phyloP scores from a whole-genome alignment of 2,113 vertebrate genomes.

The Clinocottus analis region DNA sequence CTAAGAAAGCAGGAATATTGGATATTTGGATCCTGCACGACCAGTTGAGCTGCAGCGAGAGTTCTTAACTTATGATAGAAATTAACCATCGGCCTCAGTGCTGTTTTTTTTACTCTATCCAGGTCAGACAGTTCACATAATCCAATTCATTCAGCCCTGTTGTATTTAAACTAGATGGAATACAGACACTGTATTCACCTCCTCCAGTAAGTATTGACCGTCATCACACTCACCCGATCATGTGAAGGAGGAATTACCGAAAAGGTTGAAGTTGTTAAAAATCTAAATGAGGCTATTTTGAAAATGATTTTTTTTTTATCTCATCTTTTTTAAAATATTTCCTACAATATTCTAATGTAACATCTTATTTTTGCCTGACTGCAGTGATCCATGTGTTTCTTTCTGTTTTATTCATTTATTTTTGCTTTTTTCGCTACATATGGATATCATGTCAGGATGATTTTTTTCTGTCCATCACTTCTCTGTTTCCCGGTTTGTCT shows the following conservation, averaged over 20 bases:
- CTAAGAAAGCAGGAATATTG: neutral
- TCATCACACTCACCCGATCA: neutral
- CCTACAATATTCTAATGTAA: neutral
- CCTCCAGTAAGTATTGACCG: neutral
- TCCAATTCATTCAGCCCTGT: neutral
- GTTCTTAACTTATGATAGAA: neutral
- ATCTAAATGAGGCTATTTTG: neutral
- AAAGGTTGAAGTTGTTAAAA: neutral
- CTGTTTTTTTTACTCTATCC: neutral
- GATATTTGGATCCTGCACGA: neutral
- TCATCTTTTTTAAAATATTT: slow-evolving; percentile 17
- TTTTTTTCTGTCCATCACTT: slow-evolving; percentile 29
- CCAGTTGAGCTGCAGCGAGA: neutral
- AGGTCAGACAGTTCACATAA: neutral
- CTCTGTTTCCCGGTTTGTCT: slow-evolving; percentile 42
- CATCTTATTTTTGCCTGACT: neutral
- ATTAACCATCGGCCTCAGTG: neutral
- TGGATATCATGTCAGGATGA: slow-evolving; percentile 16
- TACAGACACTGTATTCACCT: neutral
- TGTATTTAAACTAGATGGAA: neutral
- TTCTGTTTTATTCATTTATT: neutral
- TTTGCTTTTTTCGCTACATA: slow-evolving; percentile 10
- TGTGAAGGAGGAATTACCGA: neutral
- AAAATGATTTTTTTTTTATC: too few relatives aligned
- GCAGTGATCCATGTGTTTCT: neutral